A percentile compares a stretch with the other conserved stretches of the same genome.
phyloP scores from a whole-genome alignment of 2,888 invertebrate genomes.

The Elysia crispata region DNA sequence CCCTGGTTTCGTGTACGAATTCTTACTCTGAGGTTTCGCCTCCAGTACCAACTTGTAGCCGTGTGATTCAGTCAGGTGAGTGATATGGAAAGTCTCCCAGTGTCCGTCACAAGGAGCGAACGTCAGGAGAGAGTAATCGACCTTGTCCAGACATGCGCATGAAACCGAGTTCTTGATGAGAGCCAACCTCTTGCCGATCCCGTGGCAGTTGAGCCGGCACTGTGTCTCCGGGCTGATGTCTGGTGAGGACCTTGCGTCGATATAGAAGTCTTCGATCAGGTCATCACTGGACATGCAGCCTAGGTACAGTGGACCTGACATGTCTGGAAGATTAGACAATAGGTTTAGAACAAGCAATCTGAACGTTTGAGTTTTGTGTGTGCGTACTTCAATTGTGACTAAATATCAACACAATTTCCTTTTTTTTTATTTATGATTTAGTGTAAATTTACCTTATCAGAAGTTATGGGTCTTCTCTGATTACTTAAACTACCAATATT shows the following conservation, averaged over 20 bases:
- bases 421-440: too few relatives aligned
- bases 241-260: constrained; percentile 27
- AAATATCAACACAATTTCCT: too few relatives aligned
- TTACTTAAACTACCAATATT: too few relatives aligned
- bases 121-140: neutral
- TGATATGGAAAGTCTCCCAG: constrained; percentile 59
- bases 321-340: neutral
- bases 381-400: too few relatives aligned
- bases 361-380: neutral
- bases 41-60: constrained; percentile 54
- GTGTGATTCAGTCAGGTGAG: constrained; percentile 48
- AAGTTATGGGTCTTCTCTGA: too few relatives aligned
- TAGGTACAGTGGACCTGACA: constrained; percentile 24
- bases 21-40: constrained; percentile 53
- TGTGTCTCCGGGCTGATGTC: constrained; percentile 30
- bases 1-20: constrained; percentile 67
- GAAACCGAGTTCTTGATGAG: constrained; percentile 41
- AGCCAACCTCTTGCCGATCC: constrained; percentile 47
- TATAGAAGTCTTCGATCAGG: neutral
- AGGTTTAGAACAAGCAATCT: neutral
- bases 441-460: too few relatives aligned
- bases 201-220: constrained; percentile 56
- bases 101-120: constrained; percentile 44
- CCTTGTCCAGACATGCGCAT: constrained; percentile 54
- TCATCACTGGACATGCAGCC: constrained; percentile 20